phyloP scores from a whole-genome alignment of 2,888 invertebrate species.

The Lasioglossum calceatum region DNA sequence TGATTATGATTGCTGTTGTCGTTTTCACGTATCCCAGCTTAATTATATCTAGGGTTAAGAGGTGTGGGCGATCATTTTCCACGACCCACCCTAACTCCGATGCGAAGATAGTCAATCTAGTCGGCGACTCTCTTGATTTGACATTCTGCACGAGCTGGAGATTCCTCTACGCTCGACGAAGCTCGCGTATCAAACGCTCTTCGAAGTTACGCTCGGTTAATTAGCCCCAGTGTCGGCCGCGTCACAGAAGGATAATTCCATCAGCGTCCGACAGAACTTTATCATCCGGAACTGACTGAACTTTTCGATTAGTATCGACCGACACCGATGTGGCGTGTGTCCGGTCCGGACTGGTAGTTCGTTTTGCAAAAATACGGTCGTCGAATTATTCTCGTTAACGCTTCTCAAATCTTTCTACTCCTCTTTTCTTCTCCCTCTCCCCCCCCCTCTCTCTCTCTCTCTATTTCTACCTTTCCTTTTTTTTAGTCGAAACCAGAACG shows the following conservation, averaged over 20 bases:
- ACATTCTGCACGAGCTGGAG: background rate
- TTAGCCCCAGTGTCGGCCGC: conserved; percentile 25
- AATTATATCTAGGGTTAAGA: background rate
- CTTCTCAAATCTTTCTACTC: background rate
- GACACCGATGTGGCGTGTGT: background rate
- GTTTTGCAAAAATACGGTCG: background rate
- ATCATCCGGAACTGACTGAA: conserved; percentile 38
- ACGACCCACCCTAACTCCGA: background rate
- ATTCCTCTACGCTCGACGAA: conserved; percentile 7
- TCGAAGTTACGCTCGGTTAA: conserved; percentile 42
- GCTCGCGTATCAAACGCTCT: conserved; percentile 15
- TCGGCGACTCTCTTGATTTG: background rate
- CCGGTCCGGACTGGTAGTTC: background rate
- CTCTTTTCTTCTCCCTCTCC: background rate
- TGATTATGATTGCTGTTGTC: background rate
- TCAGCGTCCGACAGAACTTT: conserved; percentile 38
- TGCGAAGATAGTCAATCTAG: background rate
- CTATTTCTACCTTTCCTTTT: background rate
- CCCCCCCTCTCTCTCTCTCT: background rate
- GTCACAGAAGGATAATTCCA: conserved; percentile 46
- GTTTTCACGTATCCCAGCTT: background rate
- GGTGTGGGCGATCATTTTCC: background rate
- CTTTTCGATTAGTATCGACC: conserved; percentile 43
- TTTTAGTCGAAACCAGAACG: background rate
- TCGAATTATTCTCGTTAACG: conserved; percentile 16